Conservation (phyloP, 2,888 invertebrate genomes). For the Folsomia candida region DNA sequence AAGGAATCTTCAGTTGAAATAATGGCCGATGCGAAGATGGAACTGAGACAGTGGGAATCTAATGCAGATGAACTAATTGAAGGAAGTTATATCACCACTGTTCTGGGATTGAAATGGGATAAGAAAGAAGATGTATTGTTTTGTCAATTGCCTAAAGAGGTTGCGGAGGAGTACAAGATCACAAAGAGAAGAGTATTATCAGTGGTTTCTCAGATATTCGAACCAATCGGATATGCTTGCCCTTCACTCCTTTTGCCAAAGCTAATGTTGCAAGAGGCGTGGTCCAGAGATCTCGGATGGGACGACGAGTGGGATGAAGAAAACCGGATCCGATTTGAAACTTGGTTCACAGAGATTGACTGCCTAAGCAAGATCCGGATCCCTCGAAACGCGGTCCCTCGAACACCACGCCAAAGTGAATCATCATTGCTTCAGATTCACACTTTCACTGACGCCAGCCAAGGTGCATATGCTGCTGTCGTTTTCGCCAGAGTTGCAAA, state of each 20-base stretch:
- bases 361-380: background rate
- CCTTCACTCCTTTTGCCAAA: constrained; percentile 1
- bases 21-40: too few relatives aligned
- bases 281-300: background rate
- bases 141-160: background rate
- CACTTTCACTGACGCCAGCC: constrained; percentile 9
- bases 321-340: background rate
- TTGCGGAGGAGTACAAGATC: background rate
- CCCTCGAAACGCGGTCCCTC: background rate
- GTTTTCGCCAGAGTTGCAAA: background rate
- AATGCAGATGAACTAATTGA: too few relatives aligned
- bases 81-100: too few relatives aligned
- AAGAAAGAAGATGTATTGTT: background rate
- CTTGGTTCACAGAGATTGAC: background rate
- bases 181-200: constrained; percentile 12
- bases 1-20: too few relatives aligned
- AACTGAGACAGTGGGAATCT: too few relatives aligned
- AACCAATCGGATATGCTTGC: constrained; percentile 6
- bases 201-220: background rate
- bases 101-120: background rate
- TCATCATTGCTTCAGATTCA: constrained; percentile 3
- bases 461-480: constrained; percentile 11
- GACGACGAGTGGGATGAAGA: background rate
- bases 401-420: too few relatives aligned
- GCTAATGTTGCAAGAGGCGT: background rate